Evolutionary conservation across 1,140 invertebrate species (phyloP).

Genomic region (Magallana ariakensis): DNA sequence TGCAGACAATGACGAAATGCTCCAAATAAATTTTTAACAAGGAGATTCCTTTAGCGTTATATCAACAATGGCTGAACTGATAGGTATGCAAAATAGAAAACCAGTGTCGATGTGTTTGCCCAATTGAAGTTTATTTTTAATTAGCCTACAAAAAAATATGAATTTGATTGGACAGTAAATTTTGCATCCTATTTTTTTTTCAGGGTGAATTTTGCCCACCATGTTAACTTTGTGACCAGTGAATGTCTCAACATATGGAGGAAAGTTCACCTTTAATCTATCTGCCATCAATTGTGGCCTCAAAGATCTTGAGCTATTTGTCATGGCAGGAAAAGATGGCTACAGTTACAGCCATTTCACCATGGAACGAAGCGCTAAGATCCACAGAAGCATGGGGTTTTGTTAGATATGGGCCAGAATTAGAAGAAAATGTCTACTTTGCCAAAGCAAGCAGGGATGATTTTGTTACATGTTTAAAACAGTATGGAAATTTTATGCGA

Average conservation of each 20-base stretch:
- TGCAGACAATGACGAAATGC: too few species aligned
- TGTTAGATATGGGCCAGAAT: conserved; percentile 58
- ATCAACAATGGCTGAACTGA: too few species aligned
- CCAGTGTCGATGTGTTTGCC: too few species aligned
- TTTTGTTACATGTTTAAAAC: conserved; percentile 62
- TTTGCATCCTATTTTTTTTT: too few species aligned
- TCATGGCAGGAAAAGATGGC: conserved; percentile 64
- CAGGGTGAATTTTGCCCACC: too few species aligned
- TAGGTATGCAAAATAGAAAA: too few species aligned
- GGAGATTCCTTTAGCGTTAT: too few species aligned
- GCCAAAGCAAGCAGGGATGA: conserved; percentile 58
- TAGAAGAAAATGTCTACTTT: conserved; percentile 65
- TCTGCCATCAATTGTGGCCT: conserved; percentile 60
- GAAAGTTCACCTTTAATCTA: not conserved
- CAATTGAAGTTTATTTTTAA: too few species aligned
- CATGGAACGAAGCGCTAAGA: conserved; percentile 54
- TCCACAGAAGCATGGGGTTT: conserved; percentile 57
- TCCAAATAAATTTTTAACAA: too few species aligned
- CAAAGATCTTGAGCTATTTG: conserved; percentile 59
- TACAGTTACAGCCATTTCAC: conserved; percentile 49
- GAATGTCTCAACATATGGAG: not conserved
- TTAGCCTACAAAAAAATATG: too few species aligned
- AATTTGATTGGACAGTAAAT: too few species aligned
- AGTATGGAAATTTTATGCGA: conserved; percentile 63
- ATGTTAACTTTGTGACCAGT: not conserved